Conservation (phyloP, 2,113 vertebrate species). For the Coptodon bakossiorum region DNA sequence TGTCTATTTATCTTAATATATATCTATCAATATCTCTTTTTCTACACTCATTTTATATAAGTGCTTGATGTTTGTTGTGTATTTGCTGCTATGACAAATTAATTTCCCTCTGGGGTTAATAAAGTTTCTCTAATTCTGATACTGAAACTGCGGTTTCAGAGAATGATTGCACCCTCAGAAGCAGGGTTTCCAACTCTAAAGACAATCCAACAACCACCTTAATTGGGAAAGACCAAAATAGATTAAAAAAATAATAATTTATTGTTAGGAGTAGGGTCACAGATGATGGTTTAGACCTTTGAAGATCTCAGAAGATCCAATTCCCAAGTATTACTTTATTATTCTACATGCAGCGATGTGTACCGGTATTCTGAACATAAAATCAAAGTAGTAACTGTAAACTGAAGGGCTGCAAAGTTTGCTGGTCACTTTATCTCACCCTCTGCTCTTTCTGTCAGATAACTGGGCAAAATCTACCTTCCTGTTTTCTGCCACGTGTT, state of each 20-base stretch:
- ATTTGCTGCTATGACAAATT: not conserved
- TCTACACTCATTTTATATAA: not conserved
- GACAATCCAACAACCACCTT: not conserved
- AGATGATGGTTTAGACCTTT: not conserved
- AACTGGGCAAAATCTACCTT: not conserved
- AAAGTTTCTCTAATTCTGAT: not conserved
- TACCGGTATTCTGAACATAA: not conserved
- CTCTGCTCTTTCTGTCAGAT: not conserved
- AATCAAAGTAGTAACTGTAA: not conserved
- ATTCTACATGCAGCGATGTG: not conserved
- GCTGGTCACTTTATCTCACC: not conserved
- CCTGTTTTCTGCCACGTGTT: not conserved
- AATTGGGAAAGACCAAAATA: not conserved
- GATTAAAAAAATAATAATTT: not conserved
- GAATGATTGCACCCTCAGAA: not conserved
- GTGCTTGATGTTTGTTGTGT: not conserved
- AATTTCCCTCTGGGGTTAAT: not conserved
- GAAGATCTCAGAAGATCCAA: not conserved
- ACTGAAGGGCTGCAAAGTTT: not conserved
- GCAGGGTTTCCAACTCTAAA: not conserved
- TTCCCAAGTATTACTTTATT: not conserved
- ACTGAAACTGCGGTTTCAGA: not conserved
- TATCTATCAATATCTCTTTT: not conserved
- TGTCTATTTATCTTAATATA: not conserved
- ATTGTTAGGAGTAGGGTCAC: not conserved